These are phyloP conservation scores for Hemibagrus wyckioides DNA, from an alignment of 2,113 vertebrate species.

Conservation along the genomic window DNA sequence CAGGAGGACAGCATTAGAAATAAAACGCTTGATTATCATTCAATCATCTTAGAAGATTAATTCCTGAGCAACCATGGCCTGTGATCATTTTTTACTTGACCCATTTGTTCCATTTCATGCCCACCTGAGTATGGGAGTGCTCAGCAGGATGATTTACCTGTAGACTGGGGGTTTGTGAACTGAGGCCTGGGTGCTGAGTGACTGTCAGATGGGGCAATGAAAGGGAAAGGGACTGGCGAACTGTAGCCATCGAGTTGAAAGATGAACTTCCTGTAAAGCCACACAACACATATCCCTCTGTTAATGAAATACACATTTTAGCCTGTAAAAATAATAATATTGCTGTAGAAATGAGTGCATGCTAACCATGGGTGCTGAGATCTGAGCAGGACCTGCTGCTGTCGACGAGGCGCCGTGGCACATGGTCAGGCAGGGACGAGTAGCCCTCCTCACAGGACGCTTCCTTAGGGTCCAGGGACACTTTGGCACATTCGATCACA, in stretches of 20 bases:
- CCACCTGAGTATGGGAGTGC: background rate
- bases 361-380: slow-evolving; percentile 77
- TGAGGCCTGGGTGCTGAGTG: slow-evolving; percentile 75
- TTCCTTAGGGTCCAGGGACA: slow-evolving; percentile 95
- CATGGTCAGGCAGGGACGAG: slow-evolving; percentile 74
- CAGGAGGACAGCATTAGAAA: background rate
- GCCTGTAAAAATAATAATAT: background rate
- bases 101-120: no score
- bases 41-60: background rate
- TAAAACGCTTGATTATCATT: background rate
- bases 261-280: slow-evolving; percentile 68
- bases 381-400: slow-evolving; percentile 69
- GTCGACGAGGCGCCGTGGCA: slow-evolving; percentile 52
- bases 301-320: background rate
- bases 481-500: slow-evolving; percentile 94
- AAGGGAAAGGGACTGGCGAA: slow-evolving; percentile 62
- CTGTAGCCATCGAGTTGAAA: slow-evolving; percentile 71
- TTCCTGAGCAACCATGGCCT: background rate
- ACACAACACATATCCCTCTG: background rate
- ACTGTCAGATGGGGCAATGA: slow-evolving; percentile 67
- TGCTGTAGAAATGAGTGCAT: background rate
- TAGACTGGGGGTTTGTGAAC: slow-evolving; percentile 63
- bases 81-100: background rate
- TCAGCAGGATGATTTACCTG: slow-evolving; percentile 45
- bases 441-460: slow-evolving; percentile 90